Base-by-base conservation (phyloP, 1,140 invertebrate genomes). In the Odontomachus brunneus region DNA sequence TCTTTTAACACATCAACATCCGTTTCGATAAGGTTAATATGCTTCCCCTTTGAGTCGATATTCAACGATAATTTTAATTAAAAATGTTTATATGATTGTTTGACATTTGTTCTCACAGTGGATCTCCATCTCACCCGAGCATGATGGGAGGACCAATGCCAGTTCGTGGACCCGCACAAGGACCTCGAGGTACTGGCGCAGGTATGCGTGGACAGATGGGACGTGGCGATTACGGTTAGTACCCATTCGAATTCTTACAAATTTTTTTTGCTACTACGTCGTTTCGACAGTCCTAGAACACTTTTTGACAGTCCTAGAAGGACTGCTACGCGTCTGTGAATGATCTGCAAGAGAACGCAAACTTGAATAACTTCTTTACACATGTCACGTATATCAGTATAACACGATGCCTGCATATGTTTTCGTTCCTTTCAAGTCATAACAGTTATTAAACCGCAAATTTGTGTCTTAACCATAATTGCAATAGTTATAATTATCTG, bases 211-310 rank as follows among this genome's bases (percentile, higher is more conserved):
- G 96, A 92, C 96, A 97, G 85, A 97, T 97, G 95, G 96, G 97
- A 89, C 95, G 97, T 90, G 96, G 96, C 89, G 97, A 98, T 93
- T 98, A 98, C 95, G 97, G 97, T 98, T 96, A 97, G 97, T 96
- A 91, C 44, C 59, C n/a, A 59, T 57, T 53, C 44, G 11, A 9
- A 24, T 29, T 49, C n/a, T 67, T 29, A 44, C 14, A 15, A 17
- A 66, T 14, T 38, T 33, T 26, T 78, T 15, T 44, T 78, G n/a
- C n/a, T n/a, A 11, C 15, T 66, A 26, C 12, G 29, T 14, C 19
- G 22, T 26, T 57, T 71, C 33, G n/a, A n/a, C n/a, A n/a, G n/a
- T n/a, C n/a, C n/a, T n/a, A n/a, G n/a, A n/a, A n/a, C 38, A 29
- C 48, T 57, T 80, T 24, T 48, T 17, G 29, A 15, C 0, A 63